Evolutionary conservation across 2,797 vertebrate species (phyloP), one percentile per base, ranked within the genome.

Genomic region (Phalanger gymnotis): DNA sequence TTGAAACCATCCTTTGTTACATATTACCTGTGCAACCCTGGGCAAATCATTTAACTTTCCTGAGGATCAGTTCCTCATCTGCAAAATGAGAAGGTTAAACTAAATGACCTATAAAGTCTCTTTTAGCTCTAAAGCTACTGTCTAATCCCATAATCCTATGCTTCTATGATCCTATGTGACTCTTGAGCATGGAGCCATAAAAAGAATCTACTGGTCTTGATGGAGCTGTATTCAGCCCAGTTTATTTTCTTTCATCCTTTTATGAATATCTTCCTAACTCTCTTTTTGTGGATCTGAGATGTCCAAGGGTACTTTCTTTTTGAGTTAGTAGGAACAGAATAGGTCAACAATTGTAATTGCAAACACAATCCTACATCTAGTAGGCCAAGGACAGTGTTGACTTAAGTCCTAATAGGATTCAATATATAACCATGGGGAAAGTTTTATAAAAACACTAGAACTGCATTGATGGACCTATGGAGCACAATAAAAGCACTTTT

Each of bases 281-380:
- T 95, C 57, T 97, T 97, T 95, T 93, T 89, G 95, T 92, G 94
- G 95, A 96, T 97, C 95, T 97, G 56, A 96, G 93, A 93, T 97
- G 95, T 92, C 94, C 96, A 93, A 96, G 96, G 97, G 97, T 92
- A 95, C 81, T 97, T 97, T 96, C 94, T 2, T 52, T 91, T 96
- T 92, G 96, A 91, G 55, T 90, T 92, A 93, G 94, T 97, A 96
- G 95, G 96, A 95, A 90, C 51, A 91, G 56, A 81, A 53, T 81
- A 96, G 90, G 66, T 6, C 47, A 96, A 96, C 96, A 98, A 94
- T 98, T 98, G 90, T 95, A 90, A 56, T 61, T 90, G 81, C 16
- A 57, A 96, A 66, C 91, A 47, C 89, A 30, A 2, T 93, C 56
- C 14, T 56, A 90, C 0, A 54, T 31, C 61, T 73, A 90, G 81